A percentile compares a stretch with the other conserved stretches of the same genome.
Evolutionary conservation across 2,888 invertebrate species (phyloP).

Genomic region (Metacarcinus magister): DNA sequence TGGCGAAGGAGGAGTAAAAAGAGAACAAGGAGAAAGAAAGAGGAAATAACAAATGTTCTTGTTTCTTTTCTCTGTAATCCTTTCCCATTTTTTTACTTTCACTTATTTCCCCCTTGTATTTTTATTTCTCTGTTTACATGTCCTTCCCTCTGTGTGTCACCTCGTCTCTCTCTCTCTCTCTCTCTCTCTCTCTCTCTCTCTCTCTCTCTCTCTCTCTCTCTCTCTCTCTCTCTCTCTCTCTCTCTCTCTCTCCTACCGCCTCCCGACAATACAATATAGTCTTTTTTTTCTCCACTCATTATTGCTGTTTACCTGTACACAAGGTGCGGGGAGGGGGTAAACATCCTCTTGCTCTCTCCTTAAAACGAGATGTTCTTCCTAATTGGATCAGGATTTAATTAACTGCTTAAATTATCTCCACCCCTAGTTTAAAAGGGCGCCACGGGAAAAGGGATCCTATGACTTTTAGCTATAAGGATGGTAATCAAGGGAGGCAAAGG

Average conservation of each 20-base stretch:
- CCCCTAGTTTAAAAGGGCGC: background rate
- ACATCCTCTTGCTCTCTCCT: slow-evolving; percentile 62
- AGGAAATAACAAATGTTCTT: background rate
- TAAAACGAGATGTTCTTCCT: slow-evolving; percentile 76
- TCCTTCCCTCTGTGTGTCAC: background rate
- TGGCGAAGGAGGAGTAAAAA: background rate
- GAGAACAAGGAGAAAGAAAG: background rate
- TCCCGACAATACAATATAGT: too few species aligned
- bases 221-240: slow-evolving; percentile 49
- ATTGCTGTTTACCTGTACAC: background rate
- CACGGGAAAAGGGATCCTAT: background rate
- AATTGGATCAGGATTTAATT: slow-evolving; percentile 79
- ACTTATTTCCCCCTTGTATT: background rate
- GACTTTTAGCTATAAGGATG: background rate
- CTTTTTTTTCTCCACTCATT: background rate
- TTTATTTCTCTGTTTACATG: background rate
- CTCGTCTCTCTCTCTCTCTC: slow-evolving; percentile 26
- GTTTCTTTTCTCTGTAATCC: background rate
- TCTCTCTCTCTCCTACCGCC: background rate
- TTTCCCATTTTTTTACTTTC: background rate
- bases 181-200: slow-evolving; percentile 59
- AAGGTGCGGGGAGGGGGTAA: slow-evolving; percentile 22
- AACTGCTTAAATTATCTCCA: slow-evolving; percentile 75
- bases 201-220: slow-evolving; percentile 43
- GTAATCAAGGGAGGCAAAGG: background rate